Conservation (phyloP, 2,797 vertebrate species). For the Sebastes miniatus region DNA sequence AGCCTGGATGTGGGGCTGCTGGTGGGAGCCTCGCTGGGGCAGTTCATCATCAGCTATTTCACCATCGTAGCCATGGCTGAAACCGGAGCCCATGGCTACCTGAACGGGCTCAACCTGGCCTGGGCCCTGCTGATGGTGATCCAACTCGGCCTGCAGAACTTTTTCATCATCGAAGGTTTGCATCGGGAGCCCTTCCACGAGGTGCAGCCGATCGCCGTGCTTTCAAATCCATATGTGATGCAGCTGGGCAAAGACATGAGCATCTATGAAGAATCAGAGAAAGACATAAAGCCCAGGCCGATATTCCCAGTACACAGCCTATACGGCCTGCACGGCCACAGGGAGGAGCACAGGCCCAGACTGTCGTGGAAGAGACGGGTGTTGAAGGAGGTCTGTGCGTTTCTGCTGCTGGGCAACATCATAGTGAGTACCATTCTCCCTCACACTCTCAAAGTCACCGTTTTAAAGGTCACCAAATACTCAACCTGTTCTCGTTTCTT, state of each 20-base stretch:
- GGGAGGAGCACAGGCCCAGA: conserved; percentile 35
- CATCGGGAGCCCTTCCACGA: conserved; percentile 87
- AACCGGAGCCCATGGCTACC: conserved; percentile 72
- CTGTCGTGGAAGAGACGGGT: conserved; percentile 87
- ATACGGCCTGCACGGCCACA: neutral
- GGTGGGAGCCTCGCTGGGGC: conserved; percentile 91
- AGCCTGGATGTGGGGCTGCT: conserved; percentile 92
- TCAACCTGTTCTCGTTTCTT: neutral
- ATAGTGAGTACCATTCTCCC: conserved; percentile 85
- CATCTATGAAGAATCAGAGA: conserved; percentile 27
- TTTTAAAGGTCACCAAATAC: neutral
- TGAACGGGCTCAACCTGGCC: conserved; percentile 85
- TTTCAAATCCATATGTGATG: conserved; percentile 71
- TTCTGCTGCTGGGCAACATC: conserved; percentile 90
- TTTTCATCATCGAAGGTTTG: conserved; percentile 94
- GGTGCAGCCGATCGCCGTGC: conserved; percentile 38
- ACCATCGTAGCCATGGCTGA: conserved; percentile 89
- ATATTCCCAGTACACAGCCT: neutral
- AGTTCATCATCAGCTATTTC: conserved; percentile 93
- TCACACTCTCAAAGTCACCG: neutral
- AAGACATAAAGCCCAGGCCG: conserved; percentile 22
- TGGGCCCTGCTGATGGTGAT: conserved; percentile 87
- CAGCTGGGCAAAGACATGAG: conserved; percentile 69
- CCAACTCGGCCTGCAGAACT: conserved; percentile 92
- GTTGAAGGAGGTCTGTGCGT: conserved; percentile 90